These are phyloP conservation scores for Hydriomena furcata DNA, from an alignment of 2,888 invertebrate genomes.

Conservation along the genomic window DNA sequence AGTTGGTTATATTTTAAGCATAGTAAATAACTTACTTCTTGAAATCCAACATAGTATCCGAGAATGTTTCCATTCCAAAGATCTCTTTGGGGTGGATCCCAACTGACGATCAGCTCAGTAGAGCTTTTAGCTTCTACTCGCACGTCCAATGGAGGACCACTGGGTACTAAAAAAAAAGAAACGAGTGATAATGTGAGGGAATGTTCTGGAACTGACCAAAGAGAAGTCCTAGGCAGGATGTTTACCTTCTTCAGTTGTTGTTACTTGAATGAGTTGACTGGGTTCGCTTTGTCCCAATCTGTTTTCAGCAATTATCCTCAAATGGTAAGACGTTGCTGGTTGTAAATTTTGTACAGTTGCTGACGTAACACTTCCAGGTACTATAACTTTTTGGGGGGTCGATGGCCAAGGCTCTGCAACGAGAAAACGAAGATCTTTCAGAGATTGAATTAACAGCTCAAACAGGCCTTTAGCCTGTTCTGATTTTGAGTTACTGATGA, in stretches of 20 bases:
- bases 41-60: constrained; percentile 94
- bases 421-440: constrained; percentile 13
- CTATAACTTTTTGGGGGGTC: constrained; percentile 91
- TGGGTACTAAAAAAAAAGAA: constrained; percentile 83
- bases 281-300: constrained; percentile 94
- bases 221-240: neutral
- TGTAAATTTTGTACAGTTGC: constrained; percentile 91
- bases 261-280: constrained; percentile 93
- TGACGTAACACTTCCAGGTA: constrained; percentile 92
- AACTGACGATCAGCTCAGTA: constrained; percentile 91
- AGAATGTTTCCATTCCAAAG: constrained; percentile 94
- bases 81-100: constrained; percentile 94
- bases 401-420: constrained; percentile 90
- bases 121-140: constrained; percentile 93
- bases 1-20: neutral
- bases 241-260: constrained; percentile 91
- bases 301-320: constrained; percentile 95
- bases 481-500: neutral
- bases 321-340: constrained; percentile 94
- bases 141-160: constrained; percentile 91
- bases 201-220: neutral
- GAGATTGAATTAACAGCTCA: neutral
- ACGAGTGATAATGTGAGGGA: neutral
- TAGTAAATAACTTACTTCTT: constrained; percentile 77
- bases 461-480: constrained; percentile 18